Percentiles rank a stretch among this genome's conserved stretches.
Conservation (phyloP, 2,113 vertebrate genomes). For the Apistogramma diplotaenia region DNA sequence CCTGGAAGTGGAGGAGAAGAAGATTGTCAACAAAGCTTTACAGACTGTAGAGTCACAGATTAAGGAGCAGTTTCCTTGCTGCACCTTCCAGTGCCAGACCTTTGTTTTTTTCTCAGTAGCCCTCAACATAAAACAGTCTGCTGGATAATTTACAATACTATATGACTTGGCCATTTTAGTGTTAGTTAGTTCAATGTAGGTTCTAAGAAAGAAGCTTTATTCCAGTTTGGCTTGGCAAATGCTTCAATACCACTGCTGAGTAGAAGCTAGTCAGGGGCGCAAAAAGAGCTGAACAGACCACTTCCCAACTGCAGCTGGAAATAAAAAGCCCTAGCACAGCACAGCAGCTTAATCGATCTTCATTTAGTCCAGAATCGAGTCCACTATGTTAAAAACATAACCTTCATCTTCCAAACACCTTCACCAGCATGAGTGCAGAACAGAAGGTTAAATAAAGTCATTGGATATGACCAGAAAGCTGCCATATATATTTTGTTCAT, state of each 20-base stretch:
- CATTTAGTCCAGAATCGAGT: not conserved
- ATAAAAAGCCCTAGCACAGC: not conserved
- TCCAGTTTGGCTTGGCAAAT: conserved; percentile 26
- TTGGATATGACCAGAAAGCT: not conserved
- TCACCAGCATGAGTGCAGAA: no score
- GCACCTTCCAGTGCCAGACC: not conserved
- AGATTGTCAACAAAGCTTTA: conserved; percentile 2
- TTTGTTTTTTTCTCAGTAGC: not conserved
- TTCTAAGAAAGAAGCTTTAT: conserved; percentile 4
- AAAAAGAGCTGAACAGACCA: not conserved
- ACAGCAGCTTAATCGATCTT: not conserved
- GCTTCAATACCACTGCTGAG: not conserved
- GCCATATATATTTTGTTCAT: not conserved
- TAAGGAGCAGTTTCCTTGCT: not conserved
- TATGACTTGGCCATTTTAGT: conserved; percentile 4
- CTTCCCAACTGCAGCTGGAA: not conserved
- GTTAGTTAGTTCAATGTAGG: not conserved
- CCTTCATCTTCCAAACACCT: not conserved
- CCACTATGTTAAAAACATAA: not conserved
- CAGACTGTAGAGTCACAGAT: no score
- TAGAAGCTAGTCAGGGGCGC: not conserved
- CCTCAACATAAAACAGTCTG: not conserved
- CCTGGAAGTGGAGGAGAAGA: conserved; percentile 73
- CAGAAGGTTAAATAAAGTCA: not conserved
- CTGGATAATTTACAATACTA: not conserved